A percentile compares a stretch with the other conserved stretches of the same genome.
Conservation (phyloP, 2,113 vertebrate genomes). For the Spea multiplicata region DNA sequence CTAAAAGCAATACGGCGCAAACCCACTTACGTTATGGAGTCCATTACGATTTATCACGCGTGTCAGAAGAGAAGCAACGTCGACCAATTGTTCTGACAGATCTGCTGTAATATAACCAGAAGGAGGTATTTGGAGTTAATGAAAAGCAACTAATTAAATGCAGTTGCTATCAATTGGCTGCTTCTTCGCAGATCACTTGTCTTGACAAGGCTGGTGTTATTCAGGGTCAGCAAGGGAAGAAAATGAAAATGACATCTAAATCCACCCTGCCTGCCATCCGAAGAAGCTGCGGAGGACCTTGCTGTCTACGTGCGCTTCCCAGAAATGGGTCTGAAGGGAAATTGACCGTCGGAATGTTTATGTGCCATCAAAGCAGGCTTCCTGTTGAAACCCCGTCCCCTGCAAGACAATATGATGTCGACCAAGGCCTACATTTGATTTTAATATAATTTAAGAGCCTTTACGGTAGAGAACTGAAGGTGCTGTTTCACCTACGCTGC, state of each 20-base stretch:
- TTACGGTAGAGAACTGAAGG: too few species aligned
- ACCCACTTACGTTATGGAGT: conserved; percentile 35
- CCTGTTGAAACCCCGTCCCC: background rate
- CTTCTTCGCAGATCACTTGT: conserved; percentile 24
- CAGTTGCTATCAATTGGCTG: conserved; percentile 7
- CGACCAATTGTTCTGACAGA: conserved; percentile 24
- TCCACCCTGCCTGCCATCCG: background rate
- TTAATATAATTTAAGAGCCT: too few species aligned
- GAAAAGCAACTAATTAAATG: conserved; percentile 39
- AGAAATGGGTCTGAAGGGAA: conserved; percentile 25
- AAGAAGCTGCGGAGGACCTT: background rate
- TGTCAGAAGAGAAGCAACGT: conserved; percentile 31
- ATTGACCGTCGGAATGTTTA: background rate
- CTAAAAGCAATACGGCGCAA: conserved; percentile 8
- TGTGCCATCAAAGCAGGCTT: background rate
- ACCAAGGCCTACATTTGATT: too few species aligned
- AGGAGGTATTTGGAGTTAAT: conserved; percentile 35
- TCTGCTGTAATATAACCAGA: conserved; percentile 25
- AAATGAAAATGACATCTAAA: conserved; percentile 27
- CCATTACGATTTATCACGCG: conserved; percentile 30
- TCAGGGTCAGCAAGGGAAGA: conserved; percentile 25
- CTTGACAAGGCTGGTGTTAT: conserved; percentile 36
- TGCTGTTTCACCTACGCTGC: too few species aligned
- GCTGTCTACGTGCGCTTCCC: background rate
- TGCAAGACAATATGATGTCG: background rate